Evolutionary conservation across 2,797 vertebrate species (phyloP), one percentile per base, ranked within the genome.

Genomic region (Hoplostethus atlanticus): DNA sequence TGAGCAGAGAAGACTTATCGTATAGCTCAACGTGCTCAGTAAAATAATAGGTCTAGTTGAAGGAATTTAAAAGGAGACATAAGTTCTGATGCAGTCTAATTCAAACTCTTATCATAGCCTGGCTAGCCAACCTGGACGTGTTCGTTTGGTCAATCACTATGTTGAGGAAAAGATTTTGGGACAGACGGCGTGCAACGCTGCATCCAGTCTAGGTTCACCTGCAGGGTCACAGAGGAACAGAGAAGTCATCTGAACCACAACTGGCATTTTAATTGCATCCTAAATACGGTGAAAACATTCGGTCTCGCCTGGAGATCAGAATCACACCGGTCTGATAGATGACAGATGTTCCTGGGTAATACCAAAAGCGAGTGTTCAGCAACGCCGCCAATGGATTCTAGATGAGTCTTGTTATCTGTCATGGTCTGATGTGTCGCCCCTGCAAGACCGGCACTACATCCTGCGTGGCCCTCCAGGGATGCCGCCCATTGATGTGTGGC

Each of bases 131-230:
- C 56, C 70, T 47, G 55, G 28, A 50, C 16, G 38, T 0, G 0
- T 55, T 25, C 0, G 0, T 74, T 54, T 72, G 64, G 68, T 71
- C 58, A 53, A 47, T 68, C 46, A 36, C 38, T 25, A 38, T 12
- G 64, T 50, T 67, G 46, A 30, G 57, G 47, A 3, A 58, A 40
- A 11, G 21, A 68, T 40, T 61, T 59, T 1, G 21, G 48, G 42
- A 40, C 47, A 73, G 65, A 70, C 62, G 51, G 56, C 30, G 46
- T 13, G 52, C n/a, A 65, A n/a, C 40, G 1, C 46, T 50, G 55
- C 57, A 63, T 77, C 46, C 0, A 2, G 51, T 68, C 52, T 48
- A 44, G 34, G 12, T 0, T 64, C 50, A 28, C 10, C 11, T 0
- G 51, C 51, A 30, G 21, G 9, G 10, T 25, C 3, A 11, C 50